Conservation (phyloP, 2,888 invertebrate species). For the Atrina japonica region DNA sequence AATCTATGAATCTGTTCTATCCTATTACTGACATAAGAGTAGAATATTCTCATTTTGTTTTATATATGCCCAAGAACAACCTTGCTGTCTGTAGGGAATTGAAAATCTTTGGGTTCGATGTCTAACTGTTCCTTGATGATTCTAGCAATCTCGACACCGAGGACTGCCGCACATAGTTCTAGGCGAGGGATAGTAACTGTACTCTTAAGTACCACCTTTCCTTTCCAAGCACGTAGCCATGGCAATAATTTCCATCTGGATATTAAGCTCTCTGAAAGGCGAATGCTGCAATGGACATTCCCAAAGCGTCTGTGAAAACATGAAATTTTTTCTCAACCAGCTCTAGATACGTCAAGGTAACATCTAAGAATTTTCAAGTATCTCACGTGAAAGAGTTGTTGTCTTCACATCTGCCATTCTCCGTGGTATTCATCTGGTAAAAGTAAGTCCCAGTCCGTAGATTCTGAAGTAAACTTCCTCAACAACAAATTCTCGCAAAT, state of each 20-base stretch:
- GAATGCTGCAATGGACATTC: conserved; percentile 48
- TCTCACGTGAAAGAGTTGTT: not conserved
- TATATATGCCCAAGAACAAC: conserved; percentile 49
- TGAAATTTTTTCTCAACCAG: conserved; percentile 28
- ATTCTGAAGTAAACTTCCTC: not conserved
- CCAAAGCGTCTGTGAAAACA: conserved; percentile 54
- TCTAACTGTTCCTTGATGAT: conserved; percentile 33
- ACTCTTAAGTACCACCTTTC: conserved; percentile 47
- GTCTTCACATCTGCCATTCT: not conserved
- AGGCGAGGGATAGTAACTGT: conserved; percentile 52
- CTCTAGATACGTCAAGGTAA: not conserved
- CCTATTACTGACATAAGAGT: conserved; percentile 47
- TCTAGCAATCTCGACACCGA: conserved; percentile 42
- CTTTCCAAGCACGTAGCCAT: conserved; percentile 52
- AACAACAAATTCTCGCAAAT: conserved; percentile 3
- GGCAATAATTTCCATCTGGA: conserved; percentile 2
- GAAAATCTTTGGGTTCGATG: conserved; percentile 12
- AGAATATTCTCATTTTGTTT: conserved; percentile 45
- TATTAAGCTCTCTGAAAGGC: conserved; percentile 50
- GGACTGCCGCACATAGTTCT: conserved; percentile 30
- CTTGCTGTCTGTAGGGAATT: conserved; percentile 48
- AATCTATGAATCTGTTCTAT: conserved; percentile 30
- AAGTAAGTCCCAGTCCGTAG: not conserved
- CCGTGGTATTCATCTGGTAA: not conserved
- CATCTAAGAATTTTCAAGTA: not conserved